Conservation (phyloP, 2,888 invertebrate species). For the Dilophus febrilis region DNA sequence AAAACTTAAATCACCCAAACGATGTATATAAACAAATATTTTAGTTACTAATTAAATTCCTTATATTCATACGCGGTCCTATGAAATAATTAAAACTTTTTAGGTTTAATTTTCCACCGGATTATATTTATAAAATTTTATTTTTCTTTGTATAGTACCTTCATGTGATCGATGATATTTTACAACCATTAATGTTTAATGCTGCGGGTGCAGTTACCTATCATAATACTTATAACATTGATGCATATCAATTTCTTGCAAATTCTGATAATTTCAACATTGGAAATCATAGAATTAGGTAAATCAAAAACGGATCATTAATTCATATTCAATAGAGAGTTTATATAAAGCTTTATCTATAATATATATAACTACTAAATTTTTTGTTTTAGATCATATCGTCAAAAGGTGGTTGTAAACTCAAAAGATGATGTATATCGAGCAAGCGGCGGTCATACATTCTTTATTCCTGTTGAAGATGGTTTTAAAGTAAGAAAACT, state of each 20-base stretch:
- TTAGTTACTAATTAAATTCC: too few species aligned
- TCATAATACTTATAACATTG: conserved; percentile 62
- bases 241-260: conserved; percentile 62
- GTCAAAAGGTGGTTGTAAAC: conserved; percentile 54
- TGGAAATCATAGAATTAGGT: conserved; percentile 56
- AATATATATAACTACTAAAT: too few species aligned
- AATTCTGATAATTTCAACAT: conserved; percentile 60
- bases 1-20: neutral
- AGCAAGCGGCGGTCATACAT: conserved; percentile 66
- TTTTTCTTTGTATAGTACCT: conserved; percentile 41
- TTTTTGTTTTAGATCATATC: conserved; percentile 44
- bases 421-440: conserved; percentile 60
- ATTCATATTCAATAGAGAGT: too few species aligned
- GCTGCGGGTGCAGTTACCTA: conserved; percentile 39
- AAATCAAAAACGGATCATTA: too few species aligned
- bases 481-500: conserved; percentile 55
- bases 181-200: conserved; percentile 55
- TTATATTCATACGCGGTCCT: too few species aligned
- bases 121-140: too few species aligned
- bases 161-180: conserved; percentile 74
- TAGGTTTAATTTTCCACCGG: too few species aligned
- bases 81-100: too few species aligned
- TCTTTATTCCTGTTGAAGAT: conserved; percentile 80
- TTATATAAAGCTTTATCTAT: too few species aligned
- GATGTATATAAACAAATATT: neutral